Percentiles rank a stretch among this genome's conserved stretches.
phyloP scores from a whole-genome alignment of 1,140 invertebrate genomes.

The Coelopa frigida region DNA sequence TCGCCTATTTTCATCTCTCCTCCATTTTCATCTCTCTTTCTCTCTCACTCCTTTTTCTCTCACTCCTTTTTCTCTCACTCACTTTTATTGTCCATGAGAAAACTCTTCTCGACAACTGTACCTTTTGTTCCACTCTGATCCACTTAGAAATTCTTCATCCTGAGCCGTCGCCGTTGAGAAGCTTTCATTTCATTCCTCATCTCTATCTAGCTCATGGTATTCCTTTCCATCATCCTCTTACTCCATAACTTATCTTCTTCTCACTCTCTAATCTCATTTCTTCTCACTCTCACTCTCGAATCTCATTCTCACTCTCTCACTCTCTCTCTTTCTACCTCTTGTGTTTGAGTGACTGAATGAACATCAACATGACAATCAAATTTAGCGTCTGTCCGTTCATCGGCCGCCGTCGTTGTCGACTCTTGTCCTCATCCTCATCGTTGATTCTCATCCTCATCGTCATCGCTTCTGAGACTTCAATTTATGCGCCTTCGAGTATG shows the following conservation, averaged over 20 bases:
- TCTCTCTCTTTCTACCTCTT: neutral
- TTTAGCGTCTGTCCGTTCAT: constrained; percentile 1
- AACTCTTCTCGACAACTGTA: too few species aligned
- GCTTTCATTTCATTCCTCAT: neutral
- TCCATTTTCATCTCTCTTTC: neutral
- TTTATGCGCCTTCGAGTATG: constrained; percentile 9
- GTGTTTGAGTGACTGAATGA: too few species aligned
- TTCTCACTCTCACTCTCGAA: neutral
- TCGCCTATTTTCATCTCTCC: neutral
- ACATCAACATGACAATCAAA: constrained; percentile 9
- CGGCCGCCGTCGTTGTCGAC: too few species aligned
- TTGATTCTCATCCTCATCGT: too few species aligned
- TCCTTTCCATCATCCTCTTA: neutral
- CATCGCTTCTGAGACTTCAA: too few species aligned
- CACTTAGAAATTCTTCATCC: too few species aligned
- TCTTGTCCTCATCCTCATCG: too few species aligned
- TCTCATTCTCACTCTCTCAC: neutral
- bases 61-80: neutral
- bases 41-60: neutral
- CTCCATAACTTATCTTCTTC: neutral
- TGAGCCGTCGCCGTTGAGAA: too few species aligned
- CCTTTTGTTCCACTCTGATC: too few species aligned
- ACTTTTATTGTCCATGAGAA: neutral
- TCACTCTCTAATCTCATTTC: neutral
- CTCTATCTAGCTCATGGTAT: neutral